These are phyloP conservation scores for Mesaphorura yosii DNA, from an alignment of 1,140 invertebrate species.

Conservation along the genomic window DNA sequence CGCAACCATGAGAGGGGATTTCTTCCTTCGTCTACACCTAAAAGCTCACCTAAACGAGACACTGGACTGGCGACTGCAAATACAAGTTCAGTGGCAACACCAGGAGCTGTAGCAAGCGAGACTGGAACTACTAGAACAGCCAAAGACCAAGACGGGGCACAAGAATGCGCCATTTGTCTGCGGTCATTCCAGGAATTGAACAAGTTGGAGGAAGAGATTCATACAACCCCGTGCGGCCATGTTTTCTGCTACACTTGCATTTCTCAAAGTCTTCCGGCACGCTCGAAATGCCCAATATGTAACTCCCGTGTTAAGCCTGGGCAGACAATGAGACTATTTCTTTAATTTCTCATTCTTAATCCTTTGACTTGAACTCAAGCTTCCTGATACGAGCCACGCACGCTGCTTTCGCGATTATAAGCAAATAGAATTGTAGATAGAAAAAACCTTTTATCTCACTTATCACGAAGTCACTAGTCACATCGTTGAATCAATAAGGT, in stretches of 20 bases:
- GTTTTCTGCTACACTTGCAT: slow-evolving; percentile 12
- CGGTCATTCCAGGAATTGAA: slow-evolving; percentile 11
- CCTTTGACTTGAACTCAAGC: no score
- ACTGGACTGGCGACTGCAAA: no score
- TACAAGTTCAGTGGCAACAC: background rate
- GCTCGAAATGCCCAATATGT: slow-evolving; percentile 7
- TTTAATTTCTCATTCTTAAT: no score
- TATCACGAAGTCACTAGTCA: no score
- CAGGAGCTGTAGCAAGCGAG: background rate
- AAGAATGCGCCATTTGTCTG: slow-evolving; percentile 18
- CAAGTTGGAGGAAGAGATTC: slow-evolving; percentile 9
- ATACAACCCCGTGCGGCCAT: slow-evolving; percentile 18
- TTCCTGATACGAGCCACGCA: no score
- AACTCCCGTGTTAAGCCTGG: background rate
- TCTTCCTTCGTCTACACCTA: no score
- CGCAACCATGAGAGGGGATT: background rate
- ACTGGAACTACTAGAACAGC: background rate
- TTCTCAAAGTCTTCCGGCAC: background rate
- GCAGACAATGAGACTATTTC: slow-evolving; percentile 14
- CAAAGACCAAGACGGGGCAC: background rate
- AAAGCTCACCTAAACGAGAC: no score
- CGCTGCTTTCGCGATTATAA: no score
- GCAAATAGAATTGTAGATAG: no score
- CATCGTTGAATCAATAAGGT: no score
- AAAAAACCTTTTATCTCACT: no score